Evolutionary conservation across 2,797 vertebrate genomes (phyloP), one percentile per base, ranked within the genome.

Genomic region (Australoheros facetus): DNA sequence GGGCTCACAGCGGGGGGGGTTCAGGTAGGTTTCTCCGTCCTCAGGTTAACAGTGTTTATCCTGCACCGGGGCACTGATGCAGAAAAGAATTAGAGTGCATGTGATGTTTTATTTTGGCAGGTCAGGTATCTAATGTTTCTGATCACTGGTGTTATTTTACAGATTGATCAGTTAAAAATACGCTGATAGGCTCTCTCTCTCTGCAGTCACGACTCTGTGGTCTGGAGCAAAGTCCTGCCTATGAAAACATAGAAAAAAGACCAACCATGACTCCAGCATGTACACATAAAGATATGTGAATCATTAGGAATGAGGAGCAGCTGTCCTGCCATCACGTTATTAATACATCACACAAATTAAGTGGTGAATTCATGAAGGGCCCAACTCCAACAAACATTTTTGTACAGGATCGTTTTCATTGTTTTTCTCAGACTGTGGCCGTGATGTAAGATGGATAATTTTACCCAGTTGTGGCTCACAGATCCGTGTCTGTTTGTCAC

Each of bases 291-390:
- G 62, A 0, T 17, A 19, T 45, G 14, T 17, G 6, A 45, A 45
- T 23, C 37, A 10, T 45, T 64, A 64, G 60, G 21, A 64, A 21
- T 37, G 32, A 37, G 26, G 45, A 45, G 26, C 5, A 28, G 39
- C 37, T 64, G 21, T 28, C 14, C 45, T 16, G 4, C 60, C 39
- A 11, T 28, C 21, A 11, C 45, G 26, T 12, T 19, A 34, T 2
- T 19, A 48, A 26, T 48, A 64, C 0, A 0, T 23, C 45, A 48
- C 39, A 66, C 16, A 0, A 66, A 28, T 48, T 23, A 19, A 23
- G 26, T 4, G 26, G 37, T 64, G 9, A 28, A 16, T 28, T 48
- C 23, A 66, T 12, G 4, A 4, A 19, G 62, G 42, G 14, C 62
- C 1, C 16, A 48, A 48, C 45, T 66, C 23, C 23, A 48, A 19